phyloP scores from a whole-genome alignment of 2,888 invertebrate species.

The Polyommatus iphigenia region DNA sequence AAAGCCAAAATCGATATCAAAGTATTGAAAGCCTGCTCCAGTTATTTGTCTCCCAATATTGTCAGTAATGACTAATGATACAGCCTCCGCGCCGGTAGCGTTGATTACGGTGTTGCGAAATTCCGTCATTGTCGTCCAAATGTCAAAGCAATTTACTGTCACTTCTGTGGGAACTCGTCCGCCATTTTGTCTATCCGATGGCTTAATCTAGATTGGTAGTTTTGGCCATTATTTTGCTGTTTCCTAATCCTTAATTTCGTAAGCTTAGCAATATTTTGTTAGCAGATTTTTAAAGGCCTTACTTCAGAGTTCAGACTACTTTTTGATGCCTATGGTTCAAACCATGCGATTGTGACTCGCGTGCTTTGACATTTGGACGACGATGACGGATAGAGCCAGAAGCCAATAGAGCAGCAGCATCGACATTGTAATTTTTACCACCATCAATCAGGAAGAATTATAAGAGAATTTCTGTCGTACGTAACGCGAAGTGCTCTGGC shows the following conservation, averaged over 20 bases:
- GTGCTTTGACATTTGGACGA: too few relatives aligned
- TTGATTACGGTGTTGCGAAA: constrained; percentile 38
- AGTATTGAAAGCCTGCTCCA: constrained; percentile 4
- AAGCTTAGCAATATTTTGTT: neutral
- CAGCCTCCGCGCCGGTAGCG: constrained; percentile 38
- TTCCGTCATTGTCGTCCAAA: constrained; percentile 39
- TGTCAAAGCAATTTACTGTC: constrained; percentile 41
- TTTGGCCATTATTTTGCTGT: neutral
- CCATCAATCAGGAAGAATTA: neutral
- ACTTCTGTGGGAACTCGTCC: constrained; percentile 12
- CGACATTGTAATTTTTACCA: neutral
- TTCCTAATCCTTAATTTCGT: neutral
- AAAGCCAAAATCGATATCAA: neutral
- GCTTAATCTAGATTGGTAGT: constrained; percentile 2
- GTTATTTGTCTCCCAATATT: neutral
- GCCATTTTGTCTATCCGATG: neutral
- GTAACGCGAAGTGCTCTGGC: neutral
- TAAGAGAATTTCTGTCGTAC: neutral
- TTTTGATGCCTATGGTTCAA: too few relatives aligned
- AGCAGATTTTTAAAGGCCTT: neutral
- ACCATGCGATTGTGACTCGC: too few relatives aligned
- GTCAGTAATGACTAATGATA: neutral
- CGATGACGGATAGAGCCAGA: too few relatives aligned
- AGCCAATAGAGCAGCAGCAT: neutral
- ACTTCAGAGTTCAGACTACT: neutral